Base-by-base conservation (phyloP, 2,113 vertebrate genomes). In the Poecilia latipinna region DNA sequence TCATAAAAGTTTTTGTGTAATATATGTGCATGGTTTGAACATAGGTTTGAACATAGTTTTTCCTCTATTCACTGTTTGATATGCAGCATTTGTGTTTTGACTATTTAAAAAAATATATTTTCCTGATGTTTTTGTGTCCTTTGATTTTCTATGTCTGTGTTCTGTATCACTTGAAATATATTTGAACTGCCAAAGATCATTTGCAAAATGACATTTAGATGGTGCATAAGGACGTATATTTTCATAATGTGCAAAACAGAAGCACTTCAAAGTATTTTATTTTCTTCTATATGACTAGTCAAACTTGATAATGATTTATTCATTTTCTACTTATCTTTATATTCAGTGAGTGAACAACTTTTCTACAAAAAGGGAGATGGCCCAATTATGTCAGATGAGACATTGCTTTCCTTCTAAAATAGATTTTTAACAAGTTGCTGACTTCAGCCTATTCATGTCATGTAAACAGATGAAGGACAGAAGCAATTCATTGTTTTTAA, bases 401-500 rank as follows among this genome's bases (percentile, higher is more conserved):
- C 60, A 78, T 68, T 42, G 42, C 11, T 51, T 72, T 65, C 39
- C 8, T 76, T 76, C 33, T 65, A 82, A 65, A 82, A 62, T 8
- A 31, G 37, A 66, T 68, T 74, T 67, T 37, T 31, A 72, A 57
- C 13, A 12, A 31, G 70, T 44, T 66, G 0, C 72, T 74, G 32
- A 24, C 7, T 74, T 71, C 13, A 28, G 24, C 42, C 63, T 51
- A 28, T 57, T 22, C 28, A 26, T 67, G 63, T 69, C 78, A 57
- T 64, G 22, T 57, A 67, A 57, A 74, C 32, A 3, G 22, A 32
- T 8, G 61, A 81, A 81, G 74, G 72, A 71, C 67, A 51, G 67
- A 78, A 61, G 10, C 33, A 31, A 60, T 31, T 81, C 72, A 65
- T 19, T n/a, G 83, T 81, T 3, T 37, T 28, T 4, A 85, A 71